These are phyloP conservation scores for Calonectris borealis DNA, from an alignment of 2,113 vertebrate genomes.

Conservation along the genomic window DNA sequence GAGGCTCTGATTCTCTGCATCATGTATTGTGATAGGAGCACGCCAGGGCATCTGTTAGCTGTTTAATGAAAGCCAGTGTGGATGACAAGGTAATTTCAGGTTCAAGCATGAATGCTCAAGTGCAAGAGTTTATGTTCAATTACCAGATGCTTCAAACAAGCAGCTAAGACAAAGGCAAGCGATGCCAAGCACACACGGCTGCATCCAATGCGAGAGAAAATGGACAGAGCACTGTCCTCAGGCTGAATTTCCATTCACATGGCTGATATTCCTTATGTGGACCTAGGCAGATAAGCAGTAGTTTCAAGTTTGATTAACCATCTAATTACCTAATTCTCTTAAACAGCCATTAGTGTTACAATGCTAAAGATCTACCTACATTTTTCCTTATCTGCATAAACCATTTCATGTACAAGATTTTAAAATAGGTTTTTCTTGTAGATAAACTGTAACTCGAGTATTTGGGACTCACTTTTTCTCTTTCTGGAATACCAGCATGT, in stretches of 20 bases:
- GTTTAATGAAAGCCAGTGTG: conserved; percentile 6
- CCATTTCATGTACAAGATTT: background rate
- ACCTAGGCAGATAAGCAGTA: background rate
- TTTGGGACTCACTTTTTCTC: background rate
- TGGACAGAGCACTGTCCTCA: background rate
- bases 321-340: background rate
- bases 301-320: conserved; percentile 3
- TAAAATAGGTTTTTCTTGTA: background rate
- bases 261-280: background rate
- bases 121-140: conserved; percentile 18
- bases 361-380: background rate
- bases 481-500: background rate
- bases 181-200: background rate
- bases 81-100: conserved; percentile 56
- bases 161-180: background rate
- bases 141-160: conserved; percentile 59
- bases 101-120: conserved; percentile 54
- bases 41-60: conserved; percentile 24
- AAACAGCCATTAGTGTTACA: background rate
- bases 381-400: background rate
- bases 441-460: background rate
- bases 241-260: background rate
- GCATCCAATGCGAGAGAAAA: background rate
- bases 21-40: background rate
- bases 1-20: background rate